phyloP scores from a whole-genome alignment of 1,140 invertebrate species.

The Neodiprion pinetum region DNA sequence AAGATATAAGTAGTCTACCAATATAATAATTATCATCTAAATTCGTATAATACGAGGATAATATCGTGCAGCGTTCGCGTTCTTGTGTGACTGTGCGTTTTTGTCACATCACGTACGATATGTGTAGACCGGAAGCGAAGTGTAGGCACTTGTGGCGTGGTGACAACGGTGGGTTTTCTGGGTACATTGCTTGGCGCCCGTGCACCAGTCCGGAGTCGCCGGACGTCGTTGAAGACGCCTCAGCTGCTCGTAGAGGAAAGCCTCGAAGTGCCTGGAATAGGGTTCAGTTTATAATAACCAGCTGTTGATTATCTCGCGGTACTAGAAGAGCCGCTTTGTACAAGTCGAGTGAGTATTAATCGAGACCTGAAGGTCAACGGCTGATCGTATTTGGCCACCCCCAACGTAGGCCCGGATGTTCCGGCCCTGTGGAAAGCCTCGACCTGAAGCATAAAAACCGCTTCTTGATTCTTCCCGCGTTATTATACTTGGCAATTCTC shows the following conservation, averaged over 20 bases:
- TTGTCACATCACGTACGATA: slow-evolving; percentile 49
- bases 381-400: slow-evolving; percentile 56
- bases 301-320: slow-evolving; percentile 3
- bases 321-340: no score
- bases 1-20: no score
- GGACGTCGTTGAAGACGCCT: slow-evolving; percentile 75
- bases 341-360: no score
- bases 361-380: slow-evolving; percentile 55
- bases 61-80: no score
- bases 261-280: slow-evolving; percentile 80
- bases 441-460: slow-evolving; percentile 40
- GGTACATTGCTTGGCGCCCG: slow-evolving; percentile 73
- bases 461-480: not conserved
- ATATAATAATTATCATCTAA: no score
- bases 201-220: slow-evolving; percentile 65
- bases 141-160: slow-evolving; percentile 90
- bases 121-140: slow-evolving; percentile 74
- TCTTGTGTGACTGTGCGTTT: not conserved
- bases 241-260: slow-evolving; percentile 89
- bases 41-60: no score
- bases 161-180: slow-evolving; percentile 86
- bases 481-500: slow-evolving; percentile 15
- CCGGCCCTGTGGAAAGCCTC: slow-evolving; percentile 59
- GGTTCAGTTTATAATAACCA: slow-evolving; percentile 8
- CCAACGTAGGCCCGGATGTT: slow-evolving; percentile 54